Evolutionary conservation across 1,140 invertebrate genomes (phyloP).

Genomic region (Portunus trituberculatus): DNA sequence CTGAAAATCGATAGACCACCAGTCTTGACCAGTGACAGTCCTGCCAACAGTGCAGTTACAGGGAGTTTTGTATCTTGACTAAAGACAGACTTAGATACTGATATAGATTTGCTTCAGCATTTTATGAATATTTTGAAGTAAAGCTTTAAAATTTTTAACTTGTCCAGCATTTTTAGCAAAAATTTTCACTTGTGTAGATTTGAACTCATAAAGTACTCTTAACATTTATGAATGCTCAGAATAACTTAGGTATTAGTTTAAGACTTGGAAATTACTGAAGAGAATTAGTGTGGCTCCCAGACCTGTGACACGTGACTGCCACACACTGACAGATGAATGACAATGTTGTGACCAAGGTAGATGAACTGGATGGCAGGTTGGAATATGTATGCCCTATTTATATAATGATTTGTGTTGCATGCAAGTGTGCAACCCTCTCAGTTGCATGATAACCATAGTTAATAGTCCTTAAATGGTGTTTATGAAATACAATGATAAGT

Average conservation of each 20-base stretch:
- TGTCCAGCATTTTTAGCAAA: not conserved
- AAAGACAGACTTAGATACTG: not conserved
- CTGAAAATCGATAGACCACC: constrained; percentile 65
- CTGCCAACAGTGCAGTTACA: not conserved
- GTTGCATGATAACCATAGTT: not conserved
- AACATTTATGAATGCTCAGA: not conserved
- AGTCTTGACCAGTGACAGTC: not conserved
- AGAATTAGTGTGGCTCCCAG: not conserved
- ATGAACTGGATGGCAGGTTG: constrained; percentile 20
- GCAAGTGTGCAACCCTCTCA: constrained; percentile 3
- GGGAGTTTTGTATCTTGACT: not conserved
- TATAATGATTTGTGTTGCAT: constrained; percentile 5
- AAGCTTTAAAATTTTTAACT: not conserved
- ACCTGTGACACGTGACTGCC: not conserved
- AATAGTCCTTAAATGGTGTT: not conserved
- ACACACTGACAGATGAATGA: not conserved
- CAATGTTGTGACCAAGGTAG: not conserved
- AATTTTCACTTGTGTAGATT: not conserved
- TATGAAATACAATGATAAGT: constrained; percentile 37
- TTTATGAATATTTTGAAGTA: not conserved
- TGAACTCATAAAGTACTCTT: not conserved
- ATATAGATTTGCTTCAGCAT: not conserved
- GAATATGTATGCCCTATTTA: constrained; percentile 23
- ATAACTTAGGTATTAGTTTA: not conserved
- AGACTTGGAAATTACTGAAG: not conserved